Percentiles rank a stretch among this genome's conserved stretches.
Conservation (phyloP, 2,797 vertebrate species). For the Menidia menidia region DNA sequence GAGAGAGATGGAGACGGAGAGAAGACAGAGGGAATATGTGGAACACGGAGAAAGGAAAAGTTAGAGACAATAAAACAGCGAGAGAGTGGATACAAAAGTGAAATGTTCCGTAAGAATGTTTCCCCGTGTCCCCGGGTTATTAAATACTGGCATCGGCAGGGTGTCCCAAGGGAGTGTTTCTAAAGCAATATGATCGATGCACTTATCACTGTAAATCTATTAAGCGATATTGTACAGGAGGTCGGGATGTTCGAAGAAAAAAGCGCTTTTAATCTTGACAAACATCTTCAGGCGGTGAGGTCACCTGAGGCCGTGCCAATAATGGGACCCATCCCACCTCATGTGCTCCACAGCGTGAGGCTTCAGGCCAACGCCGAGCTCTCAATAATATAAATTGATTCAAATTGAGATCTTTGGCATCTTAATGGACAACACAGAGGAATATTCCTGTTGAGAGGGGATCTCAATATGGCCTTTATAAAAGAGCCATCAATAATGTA, state of each 20-base stretch:
- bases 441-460: constrained; percentile 70
- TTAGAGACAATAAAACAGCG: constrained; percentile 11
- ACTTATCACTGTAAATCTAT: constrained; percentile 60
- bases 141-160: constrained; percentile 47
- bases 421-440: constrained; percentile 72
- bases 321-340: constrained; percentile 23
- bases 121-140: constrained; percentile 67
- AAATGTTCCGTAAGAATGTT: constrained; percentile 61
- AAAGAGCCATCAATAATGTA: constrained; percentile 82
- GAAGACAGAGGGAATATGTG: constrained; percentile 20
- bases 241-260: constrained; percentile 62
- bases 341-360: constrained; percentile 20
- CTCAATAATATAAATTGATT: constrained; percentile 75
- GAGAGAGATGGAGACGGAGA: constrained; percentile 44
- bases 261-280: constrained; percentile 62
- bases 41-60: constrained; percentile 38
- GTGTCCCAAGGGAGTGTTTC: constrained; percentile 56
- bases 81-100: constrained; percentile 40
- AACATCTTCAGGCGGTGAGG: constrained; percentile 51
- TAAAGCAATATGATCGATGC: constrained; percentile 66
- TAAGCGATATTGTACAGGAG: constrained; percentile 52
- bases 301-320: constrained; percentile 35
- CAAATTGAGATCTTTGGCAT: constrained; percentile 75
- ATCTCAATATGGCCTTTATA: constrained; percentile 78
- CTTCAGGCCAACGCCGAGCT: constrained; percentile 18